Percentiles rank a stretch among this genome's conserved stretches.
These are phyloP conservation scores for Gopherus evgoodei DNA, from an alignment of 2,113 vertebrate genomes.

Conservation along the genomic window DNA sequence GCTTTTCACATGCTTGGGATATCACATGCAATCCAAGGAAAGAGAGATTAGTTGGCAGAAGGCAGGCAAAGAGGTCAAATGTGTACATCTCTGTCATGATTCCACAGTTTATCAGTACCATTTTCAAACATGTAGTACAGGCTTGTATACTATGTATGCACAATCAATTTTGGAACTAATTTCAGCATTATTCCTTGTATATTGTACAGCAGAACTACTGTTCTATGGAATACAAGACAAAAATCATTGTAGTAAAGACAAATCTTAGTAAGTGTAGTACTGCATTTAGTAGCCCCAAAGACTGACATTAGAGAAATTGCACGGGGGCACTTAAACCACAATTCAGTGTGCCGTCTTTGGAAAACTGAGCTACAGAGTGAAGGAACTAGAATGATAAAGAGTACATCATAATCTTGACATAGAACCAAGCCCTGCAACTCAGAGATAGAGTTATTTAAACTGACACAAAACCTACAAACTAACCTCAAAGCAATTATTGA, in stretches of 20 bases:
- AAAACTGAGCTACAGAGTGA: background rate
- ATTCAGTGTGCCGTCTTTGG: background rate
- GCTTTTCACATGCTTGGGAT: background rate
- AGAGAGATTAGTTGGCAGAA: background rate
- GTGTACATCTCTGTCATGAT: rapidly evolving
- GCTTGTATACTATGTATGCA: background rate
- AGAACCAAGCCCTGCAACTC: background rate
- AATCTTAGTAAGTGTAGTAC: background rate
- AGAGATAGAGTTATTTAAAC: background rate
- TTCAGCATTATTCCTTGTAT: background rate
- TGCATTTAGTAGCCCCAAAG: background rate
- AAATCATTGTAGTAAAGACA: background rate
- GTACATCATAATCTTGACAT: background rate
- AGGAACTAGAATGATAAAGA: background rate
- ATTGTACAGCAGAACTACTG: background rate
- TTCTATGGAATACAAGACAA: background rate
- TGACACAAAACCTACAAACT: background rate
- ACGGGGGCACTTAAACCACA: background rate
- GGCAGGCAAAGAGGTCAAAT: background rate
- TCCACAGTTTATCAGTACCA: background rate
- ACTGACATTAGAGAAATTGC: background rate
- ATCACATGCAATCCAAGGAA: background rate
- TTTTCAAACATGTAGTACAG: background rate
- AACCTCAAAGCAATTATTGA: background rate
- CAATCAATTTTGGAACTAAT: background rate